Evolutionary conservation across 2,888 invertebrate species (phyloP).

Genomic region (Chymomyza amoena): DNA sequence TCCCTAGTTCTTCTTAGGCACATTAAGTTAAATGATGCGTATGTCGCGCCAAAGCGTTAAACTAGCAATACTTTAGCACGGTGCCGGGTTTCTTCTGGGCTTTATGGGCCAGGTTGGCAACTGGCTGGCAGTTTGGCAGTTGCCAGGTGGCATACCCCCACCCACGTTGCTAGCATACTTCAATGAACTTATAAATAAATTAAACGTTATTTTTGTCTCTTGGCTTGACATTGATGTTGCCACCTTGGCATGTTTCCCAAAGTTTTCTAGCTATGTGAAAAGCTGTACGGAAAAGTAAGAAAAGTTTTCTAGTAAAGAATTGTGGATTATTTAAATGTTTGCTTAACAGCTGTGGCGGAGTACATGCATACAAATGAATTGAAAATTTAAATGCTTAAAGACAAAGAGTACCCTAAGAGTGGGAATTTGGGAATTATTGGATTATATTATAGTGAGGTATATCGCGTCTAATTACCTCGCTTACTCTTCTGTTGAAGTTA

Average conservation of each 20-base stretch:
- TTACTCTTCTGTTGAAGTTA: no score
- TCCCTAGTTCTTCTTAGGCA: no score
- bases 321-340: slow-evolving; percentile 16
- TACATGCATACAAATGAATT: not conserved
- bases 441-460: not conserved
- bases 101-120: slow-evolving; percentile 16
- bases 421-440: not conserved
- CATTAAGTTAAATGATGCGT: slow-evolving; percentile 72
- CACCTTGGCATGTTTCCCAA: slow-evolving; percentile 1
- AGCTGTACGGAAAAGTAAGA: slow-evolving; percentile 26
- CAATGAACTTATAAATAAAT: slow-evolving; percentile 68
- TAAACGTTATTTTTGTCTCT: slow-evolving; percentile 52
- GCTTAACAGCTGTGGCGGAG: not conserved
- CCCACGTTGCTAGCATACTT: slow-evolving; percentile 27
- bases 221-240: slow-evolving; percentile 43
- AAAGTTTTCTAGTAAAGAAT: slow-evolving; percentile 26
- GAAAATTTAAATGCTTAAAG: not conserved
- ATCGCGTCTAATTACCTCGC: no score
- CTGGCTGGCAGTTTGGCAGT: slow-evolving; percentile 45
- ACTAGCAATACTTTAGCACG: slow-evolving; percentile 29
- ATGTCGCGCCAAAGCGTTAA: slow-evolving; percentile 37
- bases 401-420: not conserved
- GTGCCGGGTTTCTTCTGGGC: not conserved
- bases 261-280: slow-evolving; percentile 14
- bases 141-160: slow-evolving; percentile 5